Conservation (phyloP, 2,797 vertebrate species). For the Rallus crepitans region DNA sequence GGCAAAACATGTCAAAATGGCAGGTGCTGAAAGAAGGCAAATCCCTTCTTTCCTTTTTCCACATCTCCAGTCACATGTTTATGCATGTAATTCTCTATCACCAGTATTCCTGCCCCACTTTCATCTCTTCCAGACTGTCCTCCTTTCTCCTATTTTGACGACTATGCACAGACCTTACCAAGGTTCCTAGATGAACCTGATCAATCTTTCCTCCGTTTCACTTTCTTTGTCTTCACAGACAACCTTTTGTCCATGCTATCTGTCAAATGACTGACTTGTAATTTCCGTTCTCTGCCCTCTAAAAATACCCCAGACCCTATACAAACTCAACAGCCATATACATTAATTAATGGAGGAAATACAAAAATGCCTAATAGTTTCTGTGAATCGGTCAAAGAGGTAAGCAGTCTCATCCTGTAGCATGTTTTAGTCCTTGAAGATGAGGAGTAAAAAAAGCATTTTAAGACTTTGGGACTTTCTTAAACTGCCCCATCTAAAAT, state of each 20-base stretch:
- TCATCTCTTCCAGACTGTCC: background rate
- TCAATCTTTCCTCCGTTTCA: background rate
- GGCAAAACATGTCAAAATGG: conserved; percentile 17
- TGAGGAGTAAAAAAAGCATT: background rate
- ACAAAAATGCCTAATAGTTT: background rate
- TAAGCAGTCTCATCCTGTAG: background rate
- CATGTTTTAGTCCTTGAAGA: conserved; percentile 32
- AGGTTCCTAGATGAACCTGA: background rate
- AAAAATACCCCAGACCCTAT: background rate
- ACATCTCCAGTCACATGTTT: background rate
- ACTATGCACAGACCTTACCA: background rate
- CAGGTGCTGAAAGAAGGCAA: conserved; percentile 23
- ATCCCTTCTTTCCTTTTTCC: background rate
- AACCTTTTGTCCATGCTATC: background rate
- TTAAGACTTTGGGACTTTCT: conserved; percentile 10
- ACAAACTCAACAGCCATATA: background rate
- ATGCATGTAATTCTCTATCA: background rate
- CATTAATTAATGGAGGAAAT: conserved; percentile 32
- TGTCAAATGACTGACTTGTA: background rate
- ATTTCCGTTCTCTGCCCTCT: background rate
- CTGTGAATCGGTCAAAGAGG: background rate
- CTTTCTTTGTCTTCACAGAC: conserved; percentile 1
- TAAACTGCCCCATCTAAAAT: conserved; percentile 19
- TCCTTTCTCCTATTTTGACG: background rate
- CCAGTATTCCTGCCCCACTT: background rate